Evolutionary conservation across 2,888 invertebrate species (phyloP).

Genomic region (Crocallis elinguaria): DNA sequence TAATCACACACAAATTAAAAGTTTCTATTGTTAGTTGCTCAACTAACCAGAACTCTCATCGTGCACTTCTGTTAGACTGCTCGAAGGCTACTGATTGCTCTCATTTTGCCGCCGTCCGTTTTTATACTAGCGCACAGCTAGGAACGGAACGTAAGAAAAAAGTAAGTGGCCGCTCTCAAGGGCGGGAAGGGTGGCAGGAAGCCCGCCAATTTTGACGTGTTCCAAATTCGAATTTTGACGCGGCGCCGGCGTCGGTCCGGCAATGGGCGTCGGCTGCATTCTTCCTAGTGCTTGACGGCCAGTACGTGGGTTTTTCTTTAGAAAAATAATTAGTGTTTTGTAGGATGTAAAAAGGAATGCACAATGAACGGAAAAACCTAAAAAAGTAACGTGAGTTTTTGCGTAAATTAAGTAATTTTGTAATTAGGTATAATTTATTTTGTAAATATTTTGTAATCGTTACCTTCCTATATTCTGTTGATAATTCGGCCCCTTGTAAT

Average conservation of each 20-base stretch:
- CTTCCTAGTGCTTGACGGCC: slow-evolving; percentile 14
- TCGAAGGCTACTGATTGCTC: slow-evolving; percentile 82
- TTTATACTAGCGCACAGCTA: slow-evolving; percentile 73
- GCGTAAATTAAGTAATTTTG: too few relatives aligned
- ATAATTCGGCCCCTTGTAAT: too few relatives aligned
- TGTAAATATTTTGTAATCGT: too few relatives aligned
- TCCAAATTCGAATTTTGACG: slow-evolving; percentile 35
- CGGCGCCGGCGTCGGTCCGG: slow-evolving; percentile 15
- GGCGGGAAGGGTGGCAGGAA: slow-evolving; percentile 82
- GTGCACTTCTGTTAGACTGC: slow-evolving; percentile 84
- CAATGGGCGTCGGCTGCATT: slow-evolving; percentile 16
- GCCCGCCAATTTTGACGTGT: slow-evolving; percentile 59
- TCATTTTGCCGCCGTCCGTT: slow-evolving; percentile 67
- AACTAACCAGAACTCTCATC: slow-evolving; percentile 83
- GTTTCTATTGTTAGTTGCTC: slow-evolving; percentile 30
- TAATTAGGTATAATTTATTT: too few relatives aligned
- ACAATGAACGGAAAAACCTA: too few relatives aligned
- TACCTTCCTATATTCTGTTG: too few relatives aligned
- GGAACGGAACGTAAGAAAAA: slow-evolving; percentile 76
- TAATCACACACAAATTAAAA: slow-evolving; percentile 28
- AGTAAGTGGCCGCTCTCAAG: slow-evolving; percentile 79
- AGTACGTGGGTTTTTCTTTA: background rate
- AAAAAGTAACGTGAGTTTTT: too few relatives aligned
- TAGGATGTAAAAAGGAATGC: too few relatives aligned
- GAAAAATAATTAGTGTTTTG: background rate